Evolutionary conservation across 2,888 invertebrate genomes (phyloP).

Genomic region (Diadegma fenestrale): DNA sequence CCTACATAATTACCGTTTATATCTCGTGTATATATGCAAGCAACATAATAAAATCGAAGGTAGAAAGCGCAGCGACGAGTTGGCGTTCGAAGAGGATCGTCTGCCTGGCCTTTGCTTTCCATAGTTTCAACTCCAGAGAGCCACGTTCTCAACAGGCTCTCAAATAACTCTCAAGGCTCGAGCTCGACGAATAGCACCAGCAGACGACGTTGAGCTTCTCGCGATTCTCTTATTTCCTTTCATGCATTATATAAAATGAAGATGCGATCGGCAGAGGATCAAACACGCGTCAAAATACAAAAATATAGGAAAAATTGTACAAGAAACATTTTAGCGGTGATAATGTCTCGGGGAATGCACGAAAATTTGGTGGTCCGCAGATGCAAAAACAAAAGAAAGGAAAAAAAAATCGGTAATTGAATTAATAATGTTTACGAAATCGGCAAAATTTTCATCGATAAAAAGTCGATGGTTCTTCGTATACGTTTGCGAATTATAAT

Average conservation of each 20-base stretch:
- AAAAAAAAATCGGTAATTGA: background rate
- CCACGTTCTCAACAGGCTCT: slow-evolving; percentile 42
- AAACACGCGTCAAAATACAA: background rate
- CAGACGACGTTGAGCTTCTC: slow-evolving; percentile 33
- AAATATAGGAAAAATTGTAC: background rate
- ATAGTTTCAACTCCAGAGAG: slow-evolving; percentile 66
- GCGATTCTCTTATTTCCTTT: slow-evolving; percentile 71
- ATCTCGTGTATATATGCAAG: slow-evolving; percentile 4
- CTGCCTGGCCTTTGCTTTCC: slow-evolving; percentile 84
- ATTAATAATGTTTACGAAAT: background rate
- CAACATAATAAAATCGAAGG: slow-evolving; percentile 78
- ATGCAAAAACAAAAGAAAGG: background rate
- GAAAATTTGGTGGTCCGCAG: background rate
- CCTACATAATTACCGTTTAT: slow-evolving; percentile 77
- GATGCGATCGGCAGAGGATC: slow-evolving; percentile 37
- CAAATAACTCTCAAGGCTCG: slow-evolving; percentile 37
- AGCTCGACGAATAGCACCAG: background rate
- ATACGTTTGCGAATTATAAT: slow-evolving; percentile 33
- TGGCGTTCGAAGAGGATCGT: slow-evolving; percentile 77
- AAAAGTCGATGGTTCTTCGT: slow-evolving; percentile 20
- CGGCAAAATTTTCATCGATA: slow-evolving; percentile 2
- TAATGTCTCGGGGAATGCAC: too few species aligned
- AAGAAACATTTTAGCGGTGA: too few species aligned
- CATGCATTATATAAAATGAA: slow-evolving; percentile 78
- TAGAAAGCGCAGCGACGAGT: slow-evolving; percentile 81